phyloP scores from a whole-genome alignment of 2,113 vertebrate genomes.

The Archocentrus centrarchus region DNA sequence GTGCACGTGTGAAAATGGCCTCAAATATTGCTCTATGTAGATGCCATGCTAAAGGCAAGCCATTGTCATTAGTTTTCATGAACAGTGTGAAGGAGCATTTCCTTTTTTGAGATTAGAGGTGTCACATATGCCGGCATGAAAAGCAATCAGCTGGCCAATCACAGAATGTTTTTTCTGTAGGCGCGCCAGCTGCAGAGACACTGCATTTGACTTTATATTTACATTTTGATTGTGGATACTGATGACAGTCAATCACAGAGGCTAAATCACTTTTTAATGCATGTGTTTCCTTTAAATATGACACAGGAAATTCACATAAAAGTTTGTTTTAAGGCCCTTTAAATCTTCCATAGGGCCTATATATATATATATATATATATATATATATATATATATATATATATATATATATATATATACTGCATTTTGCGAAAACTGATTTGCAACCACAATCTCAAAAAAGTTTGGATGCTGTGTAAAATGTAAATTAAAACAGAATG shows the following conservation, averaged over 20 bases:
- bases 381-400: too few relatives aligned
- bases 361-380: too few relatives aligned
- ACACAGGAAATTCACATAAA: neutral
- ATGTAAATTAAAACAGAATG: neutral
- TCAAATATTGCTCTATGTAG: too few relatives aligned
- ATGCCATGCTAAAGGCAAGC: too few relatives aligned
- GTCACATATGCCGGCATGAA: neutral
- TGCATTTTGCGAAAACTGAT: neutral
- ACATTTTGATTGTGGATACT: neutral
- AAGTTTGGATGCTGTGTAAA: neutral
- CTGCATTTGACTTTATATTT: neutral
- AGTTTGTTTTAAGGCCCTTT: neutral
- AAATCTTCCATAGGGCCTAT: neutral
- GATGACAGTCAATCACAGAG: neutral
- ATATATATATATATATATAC: too few relatives aligned
- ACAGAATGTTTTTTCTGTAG: neutral
- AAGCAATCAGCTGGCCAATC: constrained; percentile 1
- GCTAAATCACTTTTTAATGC: neutral
- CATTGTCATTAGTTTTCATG: neutral
- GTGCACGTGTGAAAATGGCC: too few relatives aligned
- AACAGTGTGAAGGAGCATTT: neutral
- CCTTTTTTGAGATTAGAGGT: neutral
- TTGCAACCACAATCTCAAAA: neutral
- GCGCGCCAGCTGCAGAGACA: neutral
- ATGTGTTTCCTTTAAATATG: constrained; percentile 9